phyloP scores from a whole-genome alignment of 2,797 vertebrate genomes.

The Bucorvus abyssinicus region DNA sequence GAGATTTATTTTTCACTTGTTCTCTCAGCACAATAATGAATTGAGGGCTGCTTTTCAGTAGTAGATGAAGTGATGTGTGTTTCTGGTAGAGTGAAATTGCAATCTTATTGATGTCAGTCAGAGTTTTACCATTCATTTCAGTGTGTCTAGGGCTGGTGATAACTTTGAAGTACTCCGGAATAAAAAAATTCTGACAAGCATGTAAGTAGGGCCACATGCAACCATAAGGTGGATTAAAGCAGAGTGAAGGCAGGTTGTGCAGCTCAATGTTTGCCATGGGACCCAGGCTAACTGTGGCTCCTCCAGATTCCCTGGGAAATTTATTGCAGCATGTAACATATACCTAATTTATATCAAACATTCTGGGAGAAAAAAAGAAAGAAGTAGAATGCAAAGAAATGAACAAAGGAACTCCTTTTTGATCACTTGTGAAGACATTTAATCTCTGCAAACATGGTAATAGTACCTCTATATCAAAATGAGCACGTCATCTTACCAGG shows the following conservation, averaged over 20 bases:
- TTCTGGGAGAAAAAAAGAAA: neutral
- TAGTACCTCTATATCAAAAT: neutral
- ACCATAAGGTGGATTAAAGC: neutral
- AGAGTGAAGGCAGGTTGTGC: neutral
- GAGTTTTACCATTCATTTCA: constrained; percentile 38
- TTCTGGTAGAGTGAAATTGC: constrained; percentile 37
- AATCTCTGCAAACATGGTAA: neutral
- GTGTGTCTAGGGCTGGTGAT: neutral
- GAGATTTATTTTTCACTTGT: constrained; percentile 30
- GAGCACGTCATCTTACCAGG: neutral
- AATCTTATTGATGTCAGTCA: constrained; percentile 15
- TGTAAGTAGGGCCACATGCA: constrained; percentile 9
- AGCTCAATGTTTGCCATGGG: neutral
- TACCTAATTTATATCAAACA: neutral
- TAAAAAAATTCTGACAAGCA: constrained; percentile 29
- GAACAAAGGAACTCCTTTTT: neutral
- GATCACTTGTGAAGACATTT: neutral
- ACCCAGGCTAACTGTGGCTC: neutral
- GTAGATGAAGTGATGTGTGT: constrained; percentile 13
- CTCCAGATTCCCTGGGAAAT: neutral
- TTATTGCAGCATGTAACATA: rapidly evolving
- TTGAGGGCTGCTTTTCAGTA: neutral
- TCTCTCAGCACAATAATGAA: neutral
- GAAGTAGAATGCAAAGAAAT: neutral
- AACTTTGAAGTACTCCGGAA: constrained; percentile 24